Conservation (phyloP, 2,888 invertebrate species). For the Malthinus flaveolus region DNA sequence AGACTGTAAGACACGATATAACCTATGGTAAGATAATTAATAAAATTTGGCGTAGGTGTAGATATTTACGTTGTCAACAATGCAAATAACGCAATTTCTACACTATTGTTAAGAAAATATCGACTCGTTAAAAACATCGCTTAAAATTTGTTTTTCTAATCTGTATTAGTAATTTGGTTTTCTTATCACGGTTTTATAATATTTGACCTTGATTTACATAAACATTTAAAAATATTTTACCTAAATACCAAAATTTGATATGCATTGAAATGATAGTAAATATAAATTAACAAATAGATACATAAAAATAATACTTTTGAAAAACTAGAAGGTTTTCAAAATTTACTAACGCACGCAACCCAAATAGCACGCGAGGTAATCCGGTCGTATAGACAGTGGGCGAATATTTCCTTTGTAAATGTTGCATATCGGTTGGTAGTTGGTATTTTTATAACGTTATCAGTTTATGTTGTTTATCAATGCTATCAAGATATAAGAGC, state of each 20-base stretch:
- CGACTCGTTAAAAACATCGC: not conserved
- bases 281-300: too few relatives aligned
- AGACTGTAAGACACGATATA: slow-evolving; percentile 61
- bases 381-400: not conserved
- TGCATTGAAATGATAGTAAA: too few relatives aligned
- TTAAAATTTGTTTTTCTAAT: not conserved
- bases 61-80: slow-evolving; percentile 18
- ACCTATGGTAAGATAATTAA: slow-evolving; percentile 57
- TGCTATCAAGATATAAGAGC: too few relatives aligned
- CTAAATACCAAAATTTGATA: too few relatives aligned
- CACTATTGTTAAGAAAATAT: not conserved
- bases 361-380: not conserved
- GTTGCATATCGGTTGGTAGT: too few relatives aligned
- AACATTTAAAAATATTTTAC: too few relatives aligned
- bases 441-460: too few relatives aligned
- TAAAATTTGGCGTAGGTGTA: slow-evolving; percentile 28
- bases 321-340: not conserved
- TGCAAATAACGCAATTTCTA: not conserved
- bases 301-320: too few relatives aligned
- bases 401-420: not conserved
- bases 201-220: not conserved
- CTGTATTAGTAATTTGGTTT: not conserved
- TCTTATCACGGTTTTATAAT: slow-evolving; percentile 5
- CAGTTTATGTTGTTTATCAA: too few relatives aligned
- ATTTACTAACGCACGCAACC: not conserved